These are phyloP conservation scores for Lepidurus arcticus DNA, from an alignment of 1,140 invertebrate genomes.

Conservation along the genomic window DNA sequence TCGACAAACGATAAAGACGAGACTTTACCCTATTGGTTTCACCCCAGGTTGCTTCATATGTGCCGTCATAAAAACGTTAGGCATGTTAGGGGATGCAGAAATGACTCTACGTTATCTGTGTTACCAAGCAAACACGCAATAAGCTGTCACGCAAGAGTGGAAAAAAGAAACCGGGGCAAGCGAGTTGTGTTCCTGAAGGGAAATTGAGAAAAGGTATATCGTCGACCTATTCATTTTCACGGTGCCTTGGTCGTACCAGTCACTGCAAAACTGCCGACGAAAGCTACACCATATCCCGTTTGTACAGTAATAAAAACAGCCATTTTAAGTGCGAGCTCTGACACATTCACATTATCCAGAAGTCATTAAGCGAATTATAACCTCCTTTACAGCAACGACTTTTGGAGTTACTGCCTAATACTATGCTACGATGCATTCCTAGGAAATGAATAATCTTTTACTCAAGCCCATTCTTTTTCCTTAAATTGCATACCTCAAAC, in stretches of 20 bases:
- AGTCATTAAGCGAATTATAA: too few relatives aligned
- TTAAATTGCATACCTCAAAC: too few relatives aligned
- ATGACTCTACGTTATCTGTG: conserved; percentile 14
- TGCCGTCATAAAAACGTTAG: not conserved
- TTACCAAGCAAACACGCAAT: conserved; percentile 21
- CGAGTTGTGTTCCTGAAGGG: not conserved
- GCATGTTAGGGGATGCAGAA: not conserved
- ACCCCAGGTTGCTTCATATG: not conserved
- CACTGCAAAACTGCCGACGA: not conserved
- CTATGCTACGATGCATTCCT: too few relatives aligned
- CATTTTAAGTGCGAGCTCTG: not conserved
- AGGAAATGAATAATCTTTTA: too few relatives aligned
- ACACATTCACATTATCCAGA: too few relatives aligned
- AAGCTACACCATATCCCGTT: not conserved
- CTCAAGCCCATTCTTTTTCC: too few relatives aligned
- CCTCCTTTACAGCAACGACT: too few relatives aligned
- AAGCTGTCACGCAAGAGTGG: conserved; percentile 8
- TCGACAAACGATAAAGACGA: conserved; percentile 16
- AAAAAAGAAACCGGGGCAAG: conserved; percentile 4
- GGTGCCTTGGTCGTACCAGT: conserved; percentile 12
- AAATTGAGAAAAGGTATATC: conserved; percentile 1
- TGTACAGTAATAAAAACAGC: not conserved
- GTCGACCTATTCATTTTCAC: not conserved
- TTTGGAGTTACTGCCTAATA: too few relatives aligned
- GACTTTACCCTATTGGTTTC: conserved; percentile 20